Evolutionary conservation across 2,113 vertebrate species (phyloP), one percentile per base, ranked within the genome.

Genomic region (Scophthalmus maximus): DNA sequence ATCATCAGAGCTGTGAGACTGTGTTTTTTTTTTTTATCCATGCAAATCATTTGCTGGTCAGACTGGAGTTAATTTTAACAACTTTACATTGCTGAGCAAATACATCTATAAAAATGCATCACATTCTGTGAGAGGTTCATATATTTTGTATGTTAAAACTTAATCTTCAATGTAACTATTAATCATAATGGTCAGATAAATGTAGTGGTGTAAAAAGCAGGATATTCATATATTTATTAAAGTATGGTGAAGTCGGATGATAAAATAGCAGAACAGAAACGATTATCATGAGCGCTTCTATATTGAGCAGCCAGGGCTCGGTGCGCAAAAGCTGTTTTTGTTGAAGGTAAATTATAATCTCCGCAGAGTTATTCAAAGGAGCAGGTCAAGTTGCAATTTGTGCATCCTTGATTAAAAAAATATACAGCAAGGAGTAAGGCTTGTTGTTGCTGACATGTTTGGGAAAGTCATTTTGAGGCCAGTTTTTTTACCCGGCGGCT

Each of bases 261-360:
- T 46, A 46, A n/a, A 46, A 63, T 34, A 6, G 55, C 6, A 20
- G 53, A 25, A 17, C 8, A 30, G 27, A 38, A 30, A 30, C 49
- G 29, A 42, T 56, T 12, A 36, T 22, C 9, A 26, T 7, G 44
- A 64, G 23, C 14, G 14, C 17, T 51, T 36, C 4, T 5, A 23
- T 46, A 23, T 46, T 26, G 14, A 53, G 25, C 23, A 2, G 30
- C 55, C 12, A 53, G n/a, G 12, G 22, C 18, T 76, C 26, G 3
- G 20, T 27, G 59, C 40, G 27, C 40, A 38, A 53, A 25, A 67
- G 14, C 22, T 36, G 25, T 72, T 76, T n/a, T 70, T 61, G 34
- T 58, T 40, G 29, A 58, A 78, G 29, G 55, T 74, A 65, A 78
- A 80, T 65, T 38, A 74, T 22, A 29, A 55, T 60, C 34, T 70